Conservation (phyloP, 2,888 invertebrate species). For the Aphrophora alni region DNA sequence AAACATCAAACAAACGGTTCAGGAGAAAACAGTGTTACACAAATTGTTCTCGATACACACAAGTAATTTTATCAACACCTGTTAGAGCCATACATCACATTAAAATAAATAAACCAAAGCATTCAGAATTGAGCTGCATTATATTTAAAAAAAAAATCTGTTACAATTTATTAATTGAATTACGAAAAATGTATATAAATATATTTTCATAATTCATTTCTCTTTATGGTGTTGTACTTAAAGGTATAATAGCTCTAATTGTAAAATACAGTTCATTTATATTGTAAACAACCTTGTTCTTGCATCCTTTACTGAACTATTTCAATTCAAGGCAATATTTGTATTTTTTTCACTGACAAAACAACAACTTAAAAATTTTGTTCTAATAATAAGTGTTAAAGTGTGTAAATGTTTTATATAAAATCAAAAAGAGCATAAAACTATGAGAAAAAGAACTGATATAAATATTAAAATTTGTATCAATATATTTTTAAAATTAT, state of each 20-base stretch:
- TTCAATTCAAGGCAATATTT: no score
- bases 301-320: no score
- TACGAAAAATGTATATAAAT: neutral
- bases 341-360: no score
- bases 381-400: no score
- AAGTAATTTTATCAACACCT: constrained; percentile 57
- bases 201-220: neutral
- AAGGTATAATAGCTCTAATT: neutral
- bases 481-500: neutral
- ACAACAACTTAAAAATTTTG: no score
- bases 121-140: neutral
- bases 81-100: neutral
- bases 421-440: neutral
- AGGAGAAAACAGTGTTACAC: constrained; percentile 38
- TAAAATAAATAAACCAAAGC: neutral
- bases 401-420: neutral
- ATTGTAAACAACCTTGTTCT: no score
- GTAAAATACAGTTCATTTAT: no score
- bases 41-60: constrained; percentile 39
- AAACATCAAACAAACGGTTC: constrained; percentile 39
- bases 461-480: neutral
- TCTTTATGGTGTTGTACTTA: neutral
- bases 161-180: neutral
- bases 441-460: neutral
- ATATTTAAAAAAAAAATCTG: neutral